These are phyloP conservation scores for Passer montanus DNA, from an alignment of 2,113 vertebrate species.

Conservation along the genomic window DNA sequence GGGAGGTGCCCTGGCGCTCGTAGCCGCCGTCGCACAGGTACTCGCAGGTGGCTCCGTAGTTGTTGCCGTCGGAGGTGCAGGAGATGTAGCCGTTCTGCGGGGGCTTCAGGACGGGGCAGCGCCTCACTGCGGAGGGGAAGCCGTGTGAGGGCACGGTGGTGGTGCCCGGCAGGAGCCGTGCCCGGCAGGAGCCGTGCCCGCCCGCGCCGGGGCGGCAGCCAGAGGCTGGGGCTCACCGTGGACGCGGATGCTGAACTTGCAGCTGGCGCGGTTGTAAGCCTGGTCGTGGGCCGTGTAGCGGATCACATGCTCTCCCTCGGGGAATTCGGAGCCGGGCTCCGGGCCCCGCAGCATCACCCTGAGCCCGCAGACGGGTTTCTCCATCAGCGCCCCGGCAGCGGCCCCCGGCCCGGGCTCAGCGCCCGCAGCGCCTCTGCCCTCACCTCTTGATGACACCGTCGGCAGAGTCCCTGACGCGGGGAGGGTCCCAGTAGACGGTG, in stretches of 20 bases:
- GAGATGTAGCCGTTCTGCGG: conserved; percentile 86
- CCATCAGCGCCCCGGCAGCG: accelerated
- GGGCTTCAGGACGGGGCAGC: conserved; percentile 81
- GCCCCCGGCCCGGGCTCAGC: accelerated
- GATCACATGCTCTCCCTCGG: conserved; percentile 86
- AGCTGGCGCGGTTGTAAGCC: conserved; percentile 90
- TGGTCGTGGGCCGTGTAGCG: conserved; percentile 90
- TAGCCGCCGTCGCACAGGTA: conserved; percentile 88
- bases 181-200: accelerated
- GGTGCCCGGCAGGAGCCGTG: accelerated
- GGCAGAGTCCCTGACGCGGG: conserved; percentile 86
- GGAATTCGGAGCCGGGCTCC: conserved; percentile 83
- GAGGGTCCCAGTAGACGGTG: conserved; percentile 87
- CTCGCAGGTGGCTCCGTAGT: conserved; percentile 90
- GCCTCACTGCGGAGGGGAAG: conserved; percentile 76
- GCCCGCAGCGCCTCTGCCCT: neutral
- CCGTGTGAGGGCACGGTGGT: neutral
- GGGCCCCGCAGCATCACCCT: conserved; percentile 86
- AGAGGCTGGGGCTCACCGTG: conserved; percentile 77
- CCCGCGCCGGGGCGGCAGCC: accelerated
- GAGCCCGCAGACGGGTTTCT: neutral
- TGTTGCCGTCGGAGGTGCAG: conserved; percentile 87
- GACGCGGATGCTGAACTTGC: conserved; percentile 92
- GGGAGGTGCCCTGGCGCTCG: conserved; percentile 79
- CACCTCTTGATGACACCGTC: conserved; percentile 87